Percentiles rank a stretch among this genome's conserved stretches.
phyloP scores from a whole-genome alignment of 2,113 vertebrate species.

The Galemys pyrenaicus region DNA sequence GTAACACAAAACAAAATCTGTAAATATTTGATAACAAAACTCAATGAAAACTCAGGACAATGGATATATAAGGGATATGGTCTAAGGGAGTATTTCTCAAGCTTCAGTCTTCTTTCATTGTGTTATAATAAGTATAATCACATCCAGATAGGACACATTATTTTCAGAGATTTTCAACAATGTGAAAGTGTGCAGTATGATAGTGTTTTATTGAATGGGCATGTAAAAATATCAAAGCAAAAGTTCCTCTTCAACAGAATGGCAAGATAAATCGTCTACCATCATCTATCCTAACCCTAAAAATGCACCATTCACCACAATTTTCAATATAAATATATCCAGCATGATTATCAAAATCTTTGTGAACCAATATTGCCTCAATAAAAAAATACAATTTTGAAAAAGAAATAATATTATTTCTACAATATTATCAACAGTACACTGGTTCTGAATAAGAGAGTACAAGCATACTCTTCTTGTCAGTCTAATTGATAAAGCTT shows the following conservation, averaged over 20 bases:
- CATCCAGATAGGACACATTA: neutral
- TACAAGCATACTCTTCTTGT: neutral
- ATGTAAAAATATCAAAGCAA: neutral
- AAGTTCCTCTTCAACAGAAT: neutral
- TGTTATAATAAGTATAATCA: neutral
- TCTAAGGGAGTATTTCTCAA: neutral
- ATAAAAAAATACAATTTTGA: no score
- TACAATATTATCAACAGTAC: neutral
- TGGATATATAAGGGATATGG: neutral
- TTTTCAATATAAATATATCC: neutral
- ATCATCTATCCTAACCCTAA: neutral
- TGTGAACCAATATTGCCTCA: no score
- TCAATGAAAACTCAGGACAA: neutral
- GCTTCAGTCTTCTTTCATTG: neutral
- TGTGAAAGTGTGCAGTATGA: neutral
- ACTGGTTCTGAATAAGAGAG: neutral
- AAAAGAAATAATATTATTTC: neutral
- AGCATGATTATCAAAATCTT: neutral
- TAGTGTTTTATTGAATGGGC: neutral
- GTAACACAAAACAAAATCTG: neutral
- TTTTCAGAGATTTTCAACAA: neutral
- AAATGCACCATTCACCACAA: neutral
- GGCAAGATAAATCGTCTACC: neutral
- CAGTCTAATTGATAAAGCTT: neutral
- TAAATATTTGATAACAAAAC: neutral